Evolutionary conservation across 2,797 vertebrate species (phyloP).

Genomic region (Glyptemys insculpta): DNA sequence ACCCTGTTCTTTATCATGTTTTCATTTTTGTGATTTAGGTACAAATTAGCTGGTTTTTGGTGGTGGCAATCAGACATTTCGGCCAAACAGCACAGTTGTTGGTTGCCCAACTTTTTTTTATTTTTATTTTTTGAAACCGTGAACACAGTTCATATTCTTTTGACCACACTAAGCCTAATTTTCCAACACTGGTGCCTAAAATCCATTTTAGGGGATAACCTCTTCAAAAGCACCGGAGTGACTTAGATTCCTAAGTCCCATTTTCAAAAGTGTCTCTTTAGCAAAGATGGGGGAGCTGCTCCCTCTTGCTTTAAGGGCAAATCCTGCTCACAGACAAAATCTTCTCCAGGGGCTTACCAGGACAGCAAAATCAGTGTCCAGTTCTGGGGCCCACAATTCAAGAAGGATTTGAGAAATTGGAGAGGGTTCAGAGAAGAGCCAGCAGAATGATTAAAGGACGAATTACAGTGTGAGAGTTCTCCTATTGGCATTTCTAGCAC

Average conservation of each 20-base stretch:
- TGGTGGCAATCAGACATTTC: neutral
- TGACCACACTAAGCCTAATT: neutral
- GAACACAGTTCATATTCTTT: neutral
- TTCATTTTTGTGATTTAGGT: neutral
- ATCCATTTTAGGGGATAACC: neutral
- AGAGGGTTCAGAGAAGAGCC: neutral
- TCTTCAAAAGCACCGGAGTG: neutral
- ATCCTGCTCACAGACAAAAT: neutral
- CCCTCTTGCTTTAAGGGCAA: neutral
- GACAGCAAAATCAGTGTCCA: neutral
- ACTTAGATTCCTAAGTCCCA: neutral
- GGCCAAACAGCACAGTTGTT: conserved; percentile 14
- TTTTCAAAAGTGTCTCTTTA: neutral
- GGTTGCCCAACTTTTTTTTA: conserved; percentile 3
- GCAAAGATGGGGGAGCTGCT: neutral
- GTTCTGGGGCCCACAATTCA: neutral
- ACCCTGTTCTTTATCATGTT: conserved; percentile 24
- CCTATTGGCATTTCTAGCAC: neutral
- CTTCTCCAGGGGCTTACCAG: neutral
- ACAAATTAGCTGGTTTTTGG: conserved; percentile 7
- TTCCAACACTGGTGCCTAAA: neutral
- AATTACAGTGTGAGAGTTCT: neutral
- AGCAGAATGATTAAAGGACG: neutral
- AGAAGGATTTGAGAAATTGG: neutral
- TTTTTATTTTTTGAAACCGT: neutral